phyloP scores from a whole-genome alignment of 2,797 vertebrate species.

The Manis javanica region DNA sequence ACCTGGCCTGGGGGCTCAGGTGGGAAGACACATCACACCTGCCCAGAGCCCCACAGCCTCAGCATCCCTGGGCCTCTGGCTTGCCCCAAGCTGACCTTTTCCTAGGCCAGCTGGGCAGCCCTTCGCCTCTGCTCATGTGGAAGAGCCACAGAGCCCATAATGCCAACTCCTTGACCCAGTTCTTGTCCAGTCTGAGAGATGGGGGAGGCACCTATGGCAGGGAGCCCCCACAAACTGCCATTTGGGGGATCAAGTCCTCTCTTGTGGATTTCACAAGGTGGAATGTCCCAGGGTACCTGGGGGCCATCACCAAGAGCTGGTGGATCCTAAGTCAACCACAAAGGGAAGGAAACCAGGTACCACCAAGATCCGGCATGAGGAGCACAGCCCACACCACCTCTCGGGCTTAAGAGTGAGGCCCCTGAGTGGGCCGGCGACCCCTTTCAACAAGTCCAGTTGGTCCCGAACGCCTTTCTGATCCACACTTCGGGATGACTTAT shows the following conservation, averaged over 20 bases:
- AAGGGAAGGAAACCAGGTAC: neutral
- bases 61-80: neutral
- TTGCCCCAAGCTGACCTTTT: neutral
- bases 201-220: neutral
- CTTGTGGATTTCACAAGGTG: neutral
- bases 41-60: neutral
- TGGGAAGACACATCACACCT: neutral
- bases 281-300: neutral
- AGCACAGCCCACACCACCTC: fast-evolving
- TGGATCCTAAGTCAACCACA: neutral
- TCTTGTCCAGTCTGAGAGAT: neutral
- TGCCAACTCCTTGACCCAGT: too few relatives aligned
- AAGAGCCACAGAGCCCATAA: neutral
- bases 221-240: neutral
- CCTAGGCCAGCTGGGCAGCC: neutral
- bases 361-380: neutral
- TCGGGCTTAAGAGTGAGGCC: neutral
- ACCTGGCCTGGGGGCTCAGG: neutral
- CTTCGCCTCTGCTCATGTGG: neutral
- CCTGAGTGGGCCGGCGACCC: neutral
- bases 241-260: neutral
- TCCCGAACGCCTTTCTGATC: neutral
- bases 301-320: neutral
- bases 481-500: neutral
- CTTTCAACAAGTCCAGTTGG: neutral